Evolutionary conservation across 2,888 invertebrate species (phyloP).

Genomic region (Hedya salicella): DNA sequence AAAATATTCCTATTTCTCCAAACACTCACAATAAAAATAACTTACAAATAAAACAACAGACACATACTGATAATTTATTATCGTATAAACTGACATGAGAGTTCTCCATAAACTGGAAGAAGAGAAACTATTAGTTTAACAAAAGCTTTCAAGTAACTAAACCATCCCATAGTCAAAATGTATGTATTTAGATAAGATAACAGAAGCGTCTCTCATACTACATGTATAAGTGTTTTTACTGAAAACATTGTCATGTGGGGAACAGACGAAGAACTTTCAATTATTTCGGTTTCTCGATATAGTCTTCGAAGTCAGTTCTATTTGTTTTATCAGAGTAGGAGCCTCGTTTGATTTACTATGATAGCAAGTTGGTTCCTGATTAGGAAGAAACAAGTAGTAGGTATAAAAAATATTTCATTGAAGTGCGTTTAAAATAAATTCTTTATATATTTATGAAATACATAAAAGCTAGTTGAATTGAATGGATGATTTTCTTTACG

Average conservation of each 20-base stretch:
- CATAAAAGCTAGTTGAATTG: no score
- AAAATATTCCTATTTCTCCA: no score
- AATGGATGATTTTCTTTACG: no score
- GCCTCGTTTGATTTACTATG: constrained; percentile 10
- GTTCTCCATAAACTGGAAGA: no score
- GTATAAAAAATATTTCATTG: no score
- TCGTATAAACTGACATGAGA: no score
- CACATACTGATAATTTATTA: no score
- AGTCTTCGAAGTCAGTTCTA: constrained; percentile 29
- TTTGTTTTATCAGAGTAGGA: constrained; percentile 19
- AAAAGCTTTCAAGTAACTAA: constrained; percentile 17
- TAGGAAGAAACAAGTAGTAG: no score
- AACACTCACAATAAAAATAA: no score
- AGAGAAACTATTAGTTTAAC: constrained; percentile 20
- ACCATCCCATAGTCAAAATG: constrained; percentile 21
- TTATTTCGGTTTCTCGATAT: constrained; percentile 16
- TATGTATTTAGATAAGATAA: neutral
- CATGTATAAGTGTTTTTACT: constrained; percentile 15
- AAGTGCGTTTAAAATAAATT: no score
- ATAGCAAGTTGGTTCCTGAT: neutral
- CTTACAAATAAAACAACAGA: no score
- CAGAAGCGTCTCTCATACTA: neutral
- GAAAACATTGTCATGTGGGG: constrained; percentile 24
- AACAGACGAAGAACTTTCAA: constrained; percentile 22
- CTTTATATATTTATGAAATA: no score